These are phyloP conservation scores for Pseudopleuronectes americanus DNA, from an alignment of 2,797 vertebrate genomes.

Conservation along the genomic window DNA sequence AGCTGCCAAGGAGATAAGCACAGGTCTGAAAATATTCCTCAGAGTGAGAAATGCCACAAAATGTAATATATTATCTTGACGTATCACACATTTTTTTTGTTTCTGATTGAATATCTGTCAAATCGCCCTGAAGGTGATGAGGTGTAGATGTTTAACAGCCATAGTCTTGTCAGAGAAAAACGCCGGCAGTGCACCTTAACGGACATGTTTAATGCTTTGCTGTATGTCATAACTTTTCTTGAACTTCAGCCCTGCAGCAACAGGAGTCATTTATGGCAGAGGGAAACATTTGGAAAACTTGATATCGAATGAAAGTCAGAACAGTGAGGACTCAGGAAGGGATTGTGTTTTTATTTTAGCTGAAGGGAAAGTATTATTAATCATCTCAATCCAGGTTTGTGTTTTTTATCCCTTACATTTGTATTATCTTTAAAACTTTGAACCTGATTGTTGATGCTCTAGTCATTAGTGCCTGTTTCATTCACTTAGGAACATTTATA, in stretches of 20 bases:
- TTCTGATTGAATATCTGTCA: neutral
- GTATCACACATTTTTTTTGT: neutral
- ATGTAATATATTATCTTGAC: neutral
- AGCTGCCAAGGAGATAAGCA: conserved; percentile 46
- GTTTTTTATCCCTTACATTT: too few relatives aligned
- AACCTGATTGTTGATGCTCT: too few relatives aligned
- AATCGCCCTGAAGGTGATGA: neutral
- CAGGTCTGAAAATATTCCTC: conserved; percentile 37
- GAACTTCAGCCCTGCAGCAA: neutral
- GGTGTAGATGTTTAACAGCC: neutral
- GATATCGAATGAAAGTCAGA: neutral
- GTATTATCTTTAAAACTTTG: too few relatives aligned
- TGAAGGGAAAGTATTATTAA: neutral
- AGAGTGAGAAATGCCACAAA: conserved; percentile 27
- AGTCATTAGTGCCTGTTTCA: too few relatives aligned
- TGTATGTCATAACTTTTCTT: conserved; percentile 9
- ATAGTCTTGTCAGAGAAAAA: conserved; percentile 1
- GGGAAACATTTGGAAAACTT: neutral
- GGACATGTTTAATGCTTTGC: conserved; percentile 24
- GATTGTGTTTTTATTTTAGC: neutral
- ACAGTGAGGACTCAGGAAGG: neutral
- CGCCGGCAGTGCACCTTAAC: neutral
- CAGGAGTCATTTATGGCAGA: neutral
- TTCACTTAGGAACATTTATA: neutral
- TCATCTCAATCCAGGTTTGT: neutral